A percentile compares a stretch with the other conserved stretches of the same genome.
Evolutionary conservation across 1,140 invertebrate genomes (phyloP).

Genomic region (Drosophila fuyamai): DNA sequence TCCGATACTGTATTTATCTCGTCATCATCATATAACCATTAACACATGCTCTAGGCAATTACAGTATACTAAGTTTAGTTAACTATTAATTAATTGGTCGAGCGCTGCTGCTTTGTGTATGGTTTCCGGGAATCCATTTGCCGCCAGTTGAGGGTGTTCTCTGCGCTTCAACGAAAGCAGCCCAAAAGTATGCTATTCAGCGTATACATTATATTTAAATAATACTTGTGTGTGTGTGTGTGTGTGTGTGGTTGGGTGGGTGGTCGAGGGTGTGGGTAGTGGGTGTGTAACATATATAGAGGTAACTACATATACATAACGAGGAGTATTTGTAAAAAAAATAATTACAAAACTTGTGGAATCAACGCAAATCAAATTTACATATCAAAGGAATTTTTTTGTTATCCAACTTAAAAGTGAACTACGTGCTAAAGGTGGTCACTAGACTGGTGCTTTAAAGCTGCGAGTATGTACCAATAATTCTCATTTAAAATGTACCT

Average conservation of each 20-base stretch:
- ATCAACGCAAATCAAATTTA: conserved; percentile 68
- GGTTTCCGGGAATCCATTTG: conserved; percentile 34
- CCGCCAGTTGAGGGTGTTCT: conserved; percentile 16
- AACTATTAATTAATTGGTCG: conserved; percentile 82
- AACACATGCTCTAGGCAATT: conserved; percentile 78
- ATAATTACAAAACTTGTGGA: conserved; percentile 63
- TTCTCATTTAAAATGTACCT: conserved; percentile 18
- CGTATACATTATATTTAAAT: conserved; percentile 71
- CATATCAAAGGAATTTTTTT: conserved; percentile 67
- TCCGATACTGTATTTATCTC: conserved; percentile 75
- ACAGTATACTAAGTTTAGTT: conserved; percentile 74
- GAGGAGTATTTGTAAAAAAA: conserved; percentile 65
- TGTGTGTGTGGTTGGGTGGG: conserved; percentile 4
- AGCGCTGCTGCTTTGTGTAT: conserved; percentile 60
- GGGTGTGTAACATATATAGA: conserved; percentile 16
- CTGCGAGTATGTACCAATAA: conserved; percentile 11
- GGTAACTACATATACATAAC: conserved; percentile 44
- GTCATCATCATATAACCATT: conserved; percentile 74
- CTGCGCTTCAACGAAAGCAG: conserved; percentile 41
- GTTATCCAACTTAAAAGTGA: conserved; percentile 39
- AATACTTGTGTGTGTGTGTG: conserved; percentile 69
- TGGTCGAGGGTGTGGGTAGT: conserved; percentile 11
- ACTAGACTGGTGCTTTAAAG: conserved; percentile 42
- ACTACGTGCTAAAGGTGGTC: conserved; percentile 28
- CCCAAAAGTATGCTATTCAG: conserved; percentile 69